Evolutionary conservation across 1,140 invertebrate species (phyloP).

Genomic region (Uloborus diversus): DNA sequence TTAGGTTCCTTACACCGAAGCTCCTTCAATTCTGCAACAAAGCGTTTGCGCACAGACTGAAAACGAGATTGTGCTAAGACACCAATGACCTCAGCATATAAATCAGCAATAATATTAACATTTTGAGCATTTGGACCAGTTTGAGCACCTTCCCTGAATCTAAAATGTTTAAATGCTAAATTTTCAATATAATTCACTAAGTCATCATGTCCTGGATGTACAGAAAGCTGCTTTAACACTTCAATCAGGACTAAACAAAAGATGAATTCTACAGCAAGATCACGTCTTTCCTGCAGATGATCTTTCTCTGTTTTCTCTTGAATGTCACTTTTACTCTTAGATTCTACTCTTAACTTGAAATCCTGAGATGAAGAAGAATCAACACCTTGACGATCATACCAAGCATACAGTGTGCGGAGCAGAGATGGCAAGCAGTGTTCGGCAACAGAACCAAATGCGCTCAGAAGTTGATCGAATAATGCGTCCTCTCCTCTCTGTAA

Average conservation of each 20-base stretch:
- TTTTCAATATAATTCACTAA: slow-evolving; percentile 94
- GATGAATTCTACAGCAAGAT: slow-evolving; percentile 96
- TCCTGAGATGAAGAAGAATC: slow-evolving; percentile 40
- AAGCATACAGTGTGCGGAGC: slow-evolving; percentile 90
- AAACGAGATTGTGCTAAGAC: slow-evolving; percentile 96
- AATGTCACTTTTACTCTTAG: slow-evolving; percentile 53
- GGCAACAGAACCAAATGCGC: slow-evolving; percentile 89
- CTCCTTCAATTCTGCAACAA: slow-evolving; percentile 93
- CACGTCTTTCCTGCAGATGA: slow-evolving; percentile 80
- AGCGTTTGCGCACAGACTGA: slow-evolving; percentile 89
- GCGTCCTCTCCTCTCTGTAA: slow-evolving; percentile 93
- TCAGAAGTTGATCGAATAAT: slow-evolving; percentile 94
- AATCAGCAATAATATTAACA: slow-evolving; percentile 95
- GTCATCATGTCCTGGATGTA: slow-evolving; percentile 98
- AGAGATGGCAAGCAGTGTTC: slow-evolving; percentile 98
- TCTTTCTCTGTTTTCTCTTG: slow-evolving; percentile 71
- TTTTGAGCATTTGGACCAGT: slow-evolving; percentile 93
- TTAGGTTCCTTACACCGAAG: slow-evolving; percentile 84
- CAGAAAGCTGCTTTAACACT: slow-evolving; percentile 91
- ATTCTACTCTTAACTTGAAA: slow-evolving; percentile 48
- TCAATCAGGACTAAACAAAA: slow-evolving; percentile 98
- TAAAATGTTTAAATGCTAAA: slow-evolving; percentile 96
- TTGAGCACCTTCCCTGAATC: slow-evolving; percentile 93
- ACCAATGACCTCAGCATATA: slow-evolving; percentile 98
- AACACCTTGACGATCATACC: slow-evolving; percentile 75